Evolutionary conservation across 2,113 vertebrate species (phyloP).

Genomic region (Setophaga coronata): DNA sequence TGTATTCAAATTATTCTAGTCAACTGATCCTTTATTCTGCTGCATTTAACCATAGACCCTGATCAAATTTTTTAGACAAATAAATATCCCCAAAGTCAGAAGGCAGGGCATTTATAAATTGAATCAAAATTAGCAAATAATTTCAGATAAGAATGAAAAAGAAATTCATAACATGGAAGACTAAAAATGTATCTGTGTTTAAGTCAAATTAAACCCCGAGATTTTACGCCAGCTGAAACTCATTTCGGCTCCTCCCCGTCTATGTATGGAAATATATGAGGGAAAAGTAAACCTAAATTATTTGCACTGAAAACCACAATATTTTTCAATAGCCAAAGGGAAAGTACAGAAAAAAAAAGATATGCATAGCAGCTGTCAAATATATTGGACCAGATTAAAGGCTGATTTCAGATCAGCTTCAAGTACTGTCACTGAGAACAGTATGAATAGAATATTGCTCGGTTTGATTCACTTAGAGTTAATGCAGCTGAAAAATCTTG

Average conservation of each 20-base stretch:
- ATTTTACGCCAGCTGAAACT: conserved; percentile 38
- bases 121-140: background rate
- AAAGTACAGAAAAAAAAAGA: background rate
- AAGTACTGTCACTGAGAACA: background rate
- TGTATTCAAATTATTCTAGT: background rate
- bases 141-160: background rate
- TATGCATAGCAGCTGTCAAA: conserved; percentile 21
- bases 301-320: conserved; percentile 42
- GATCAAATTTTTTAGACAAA: background rate
- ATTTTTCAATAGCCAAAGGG: conserved; percentile 15
- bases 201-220: background rate
- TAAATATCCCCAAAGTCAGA: background rate
- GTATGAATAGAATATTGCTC: background rate
- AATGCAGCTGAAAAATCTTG: background rate
- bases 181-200: background rate
- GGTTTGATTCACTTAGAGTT: background rate
- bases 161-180: background rate
- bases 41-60: background rate
- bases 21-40: background rate
- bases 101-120: background rate
- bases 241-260: background rate
- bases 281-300: conserved; percentile 5
- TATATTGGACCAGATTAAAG: background rate
- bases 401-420: background rate
- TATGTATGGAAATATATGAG: background rate